Evolutionary conservation across 1,140 invertebrate species (phyloP).

Genomic region (Chionoecetes opilio): DNA sequence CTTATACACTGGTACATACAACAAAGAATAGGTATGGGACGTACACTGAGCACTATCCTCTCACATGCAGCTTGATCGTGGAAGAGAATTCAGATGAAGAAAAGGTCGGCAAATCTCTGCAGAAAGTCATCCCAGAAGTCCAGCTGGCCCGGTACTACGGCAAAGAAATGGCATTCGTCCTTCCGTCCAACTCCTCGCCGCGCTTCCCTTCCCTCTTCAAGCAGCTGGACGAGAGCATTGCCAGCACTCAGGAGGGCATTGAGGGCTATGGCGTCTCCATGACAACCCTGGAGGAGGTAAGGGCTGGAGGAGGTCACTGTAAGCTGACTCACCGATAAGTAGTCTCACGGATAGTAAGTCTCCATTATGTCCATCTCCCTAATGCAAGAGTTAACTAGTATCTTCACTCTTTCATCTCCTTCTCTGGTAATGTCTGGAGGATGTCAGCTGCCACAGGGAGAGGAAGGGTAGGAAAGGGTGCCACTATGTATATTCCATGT

Average conservation of each 20-base stretch:
- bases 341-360: too few relatives aligned
- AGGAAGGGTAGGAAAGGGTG: too few relatives aligned
- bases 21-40: too few relatives aligned
- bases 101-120: conserved; percentile 87
- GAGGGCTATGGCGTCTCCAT: conserved; percentile 96
- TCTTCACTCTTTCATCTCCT: too few relatives aligned
- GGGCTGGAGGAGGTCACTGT: neutral
- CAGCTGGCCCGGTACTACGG: conserved; percentile 90
- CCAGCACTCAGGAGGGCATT: conserved; percentile 88
- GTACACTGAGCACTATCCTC: neutral
- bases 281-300: conserved; percentile 95
- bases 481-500: too few relatives aligned
- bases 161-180: conserved; percentile 89
- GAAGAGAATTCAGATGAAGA: conserved; percentile 86
- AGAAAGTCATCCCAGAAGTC: conserved; percentile 88
- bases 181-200: conserved; percentile 90
- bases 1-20: too few relatives aligned
- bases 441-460: too few relatives aligned
- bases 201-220: conserved; percentile 90
- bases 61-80: conserved; percentile 84
- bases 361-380: too few relatives aligned
- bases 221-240: conserved; percentile 87
- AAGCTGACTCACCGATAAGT: too few relatives aligned
- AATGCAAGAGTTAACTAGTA: too few relatives aligned
- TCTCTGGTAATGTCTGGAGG: too few relatives aligned